Evolutionary conservation across 2,888 invertebrate genomes (phyloP).

Genomic region (Coelinius sp.): DNA sequence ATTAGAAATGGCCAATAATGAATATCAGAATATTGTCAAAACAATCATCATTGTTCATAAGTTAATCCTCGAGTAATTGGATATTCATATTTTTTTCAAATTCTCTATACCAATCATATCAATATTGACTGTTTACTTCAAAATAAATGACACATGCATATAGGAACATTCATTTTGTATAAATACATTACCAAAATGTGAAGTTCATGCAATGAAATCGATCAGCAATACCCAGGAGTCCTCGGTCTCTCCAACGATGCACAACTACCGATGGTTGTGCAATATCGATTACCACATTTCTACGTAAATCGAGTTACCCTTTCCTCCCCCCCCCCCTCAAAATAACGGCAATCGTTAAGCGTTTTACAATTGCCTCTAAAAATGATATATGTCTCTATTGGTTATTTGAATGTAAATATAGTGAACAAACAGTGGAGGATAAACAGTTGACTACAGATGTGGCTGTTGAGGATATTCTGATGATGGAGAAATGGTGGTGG

Average conservation of each 20-base stretch:
- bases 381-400: background rate
- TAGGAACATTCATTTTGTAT: background rate
- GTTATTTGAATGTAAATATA: conserved; percentile 7
- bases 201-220: conserved; percentile 28
- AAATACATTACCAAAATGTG: conserved; percentile 22
- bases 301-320: conserved; percentile 28
- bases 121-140: background rate
- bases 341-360: conserved; percentile 24
- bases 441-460: background rate
- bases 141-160: background rate
- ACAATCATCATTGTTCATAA: no score
- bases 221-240: conserved; percentile 22
- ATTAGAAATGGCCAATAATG: no score
- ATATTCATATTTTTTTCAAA: background rate
- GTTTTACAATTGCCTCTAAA: conserved; percentile 16
- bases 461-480: background rate
- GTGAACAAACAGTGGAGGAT: background rate
- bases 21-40: no score
- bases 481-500: background rate
- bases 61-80: background rate
- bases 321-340: no score
- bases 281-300: conserved; percentile 28
- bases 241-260: background rate
- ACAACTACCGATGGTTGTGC: conserved; percentile 20
- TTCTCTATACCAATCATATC: background rate